A percentile compares a stretch with the other conserved stretches of the same genome.
These are phyloP conservation scores for Perizoma flavofasciatum DNA, from an alignment of 2,888 invertebrate genomes.

Conservation along the genomic window DNA sequence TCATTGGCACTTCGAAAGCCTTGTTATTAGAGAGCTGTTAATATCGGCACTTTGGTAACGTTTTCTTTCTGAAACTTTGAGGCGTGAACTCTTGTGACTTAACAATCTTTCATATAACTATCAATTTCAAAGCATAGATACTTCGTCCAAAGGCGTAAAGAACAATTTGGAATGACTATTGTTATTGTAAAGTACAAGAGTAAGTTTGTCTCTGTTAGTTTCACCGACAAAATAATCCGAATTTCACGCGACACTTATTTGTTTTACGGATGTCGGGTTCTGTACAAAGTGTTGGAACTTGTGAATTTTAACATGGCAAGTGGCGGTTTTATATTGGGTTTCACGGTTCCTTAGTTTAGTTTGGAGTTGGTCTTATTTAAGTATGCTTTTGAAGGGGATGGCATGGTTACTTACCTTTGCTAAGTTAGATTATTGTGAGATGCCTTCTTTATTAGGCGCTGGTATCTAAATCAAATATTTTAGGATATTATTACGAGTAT, in stretches of 20 bases:
- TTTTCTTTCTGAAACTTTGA: constrained; percentile 57
- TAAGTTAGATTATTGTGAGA: no score
- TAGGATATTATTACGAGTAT: no score
- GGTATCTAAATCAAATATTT: no score
- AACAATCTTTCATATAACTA: constrained; percentile 23
- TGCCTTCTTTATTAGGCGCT: no score
- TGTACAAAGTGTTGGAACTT: constrained; percentile 57
- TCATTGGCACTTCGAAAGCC: constrained; percentile 58
- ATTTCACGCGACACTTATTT: constrained; percentile 77
- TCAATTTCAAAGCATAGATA: constrained; percentile 9
- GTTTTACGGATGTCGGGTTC: constrained; percentile 64
- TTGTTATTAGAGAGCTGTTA: constrained; percentile 58
- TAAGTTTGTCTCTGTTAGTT: constrained; percentile 45
- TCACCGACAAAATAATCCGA: constrained; percentile 63
- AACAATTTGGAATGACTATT: not conserved
- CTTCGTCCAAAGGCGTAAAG: constrained; percentile 25
- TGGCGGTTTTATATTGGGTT: constrained; percentile 55
- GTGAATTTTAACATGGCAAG: constrained; percentile 76
- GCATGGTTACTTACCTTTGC: no score
- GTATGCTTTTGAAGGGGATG: constrained; percentile 12
- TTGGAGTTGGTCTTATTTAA: constrained; percentile 43
- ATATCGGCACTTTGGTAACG: constrained; percentile 59
- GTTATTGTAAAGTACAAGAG: not conserved
- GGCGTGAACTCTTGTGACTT: constrained; percentile 57
- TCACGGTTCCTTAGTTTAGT: constrained; percentile 57